A percentile compares a stretch with the other conserved stretches of the same genome.
Conservation (phyloP, 2,888 invertebrate species). For the Brachyptera risi region DNA sequence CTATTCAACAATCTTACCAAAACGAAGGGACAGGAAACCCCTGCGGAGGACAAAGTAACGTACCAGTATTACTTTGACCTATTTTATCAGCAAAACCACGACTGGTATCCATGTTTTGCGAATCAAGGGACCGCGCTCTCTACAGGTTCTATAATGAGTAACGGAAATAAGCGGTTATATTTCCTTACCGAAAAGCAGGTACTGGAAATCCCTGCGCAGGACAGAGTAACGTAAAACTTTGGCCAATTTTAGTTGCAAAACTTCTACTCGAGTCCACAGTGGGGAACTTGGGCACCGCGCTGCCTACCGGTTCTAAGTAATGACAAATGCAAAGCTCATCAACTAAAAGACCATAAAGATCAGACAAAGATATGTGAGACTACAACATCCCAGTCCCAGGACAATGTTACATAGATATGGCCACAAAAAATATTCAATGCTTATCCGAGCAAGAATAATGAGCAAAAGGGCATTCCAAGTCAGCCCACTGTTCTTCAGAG, state of each 20-base stretch:
- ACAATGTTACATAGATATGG: too few relatives aligned
- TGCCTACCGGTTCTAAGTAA: slow-evolving; percentile 45
- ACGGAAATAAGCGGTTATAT: background rate
- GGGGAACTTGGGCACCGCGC: slow-evolving; percentile 63
- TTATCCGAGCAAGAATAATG: too few relatives aligned
- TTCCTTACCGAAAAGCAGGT: slow-evolving; percentile 65
- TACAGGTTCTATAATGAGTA: slow-evolving; percentile 32
- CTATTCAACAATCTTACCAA: slow-evolving; percentile 37
- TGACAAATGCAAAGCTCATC: too few relatives aligned
- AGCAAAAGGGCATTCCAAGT: too few relatives aligned
- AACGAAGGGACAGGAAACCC: slow-evolving; percentile 44
- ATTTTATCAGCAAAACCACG: slow-evolving; percentile 38
- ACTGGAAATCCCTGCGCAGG: slow-evolving; percentile 64
- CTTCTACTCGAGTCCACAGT: slow-evolving; percentile 61
- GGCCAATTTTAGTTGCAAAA: slow-evolving; percentile 51
- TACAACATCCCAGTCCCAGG: too few relatives aligned
- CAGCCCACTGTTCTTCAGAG: too few relatives aligned
- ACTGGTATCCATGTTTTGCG: slow-evolving; percentile 42
- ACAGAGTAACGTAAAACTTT: slow-evolving; percentile 56
- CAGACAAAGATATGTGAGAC: too few relatives aligned
- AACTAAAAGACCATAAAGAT: too few relatives aligned
- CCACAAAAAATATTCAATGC: too few relatives aligned
- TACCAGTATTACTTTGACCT: slow-evolving; percentile 48
- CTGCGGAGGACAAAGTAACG: slow-evolving; percentile 66
- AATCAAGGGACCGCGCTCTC: slow-evolving; percentile 59